Evolutionary conservation across 2,888 invertebrate species (phyloP), one percentile per base, ranked within the genome.

Genomic region (Ariolimax columbianus): DNA sequence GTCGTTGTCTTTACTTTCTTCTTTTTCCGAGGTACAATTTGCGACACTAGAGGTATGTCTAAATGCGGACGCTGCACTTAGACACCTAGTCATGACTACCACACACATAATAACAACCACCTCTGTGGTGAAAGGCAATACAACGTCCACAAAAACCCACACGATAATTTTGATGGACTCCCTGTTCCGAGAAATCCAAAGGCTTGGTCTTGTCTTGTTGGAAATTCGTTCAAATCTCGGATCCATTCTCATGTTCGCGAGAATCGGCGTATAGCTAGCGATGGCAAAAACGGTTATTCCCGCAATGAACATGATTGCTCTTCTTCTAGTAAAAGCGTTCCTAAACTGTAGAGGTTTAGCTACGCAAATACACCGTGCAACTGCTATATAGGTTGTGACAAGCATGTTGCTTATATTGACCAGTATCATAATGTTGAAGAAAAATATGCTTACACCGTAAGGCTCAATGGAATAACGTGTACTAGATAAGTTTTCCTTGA

Each of bases 261-360:
- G 47, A 47, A 47, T 47, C 47, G 47, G 47, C 7, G 47, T 47
- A 17, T 47, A 47, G 47, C 47, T 47, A 7, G 17, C 47, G 7
- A 47, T 17, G 17, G 47, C 47, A 17, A 47, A 47, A 17, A 47
- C 17, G 17, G 47, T 17, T 11, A 47, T 11, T 11, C 9, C 47
- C 7, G 17, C 17, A 47, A 63, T 23, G n/a, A 63, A 36, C 1
- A 23, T 23, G n/a, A 51, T 40, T 1, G 82, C 33, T 36, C 63
- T 73, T 33, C 9, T 33, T 19, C 19, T 33, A 0, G 59, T 82
- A 38, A 82, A 82, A 11, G 4, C 2, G 30, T 30, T 51, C 40
- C 75, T 82, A 72, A 82, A 82, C 30, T 82, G 82, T 1, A 82
- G 82, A 2, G 82, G 82, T 59, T n/a, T 82, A 17, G 75, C 82